A percentile compares a stretch with the other conserved stretches of the same genome.
These are phyloP conservation scores for Crossocerus cetratus DNA, from an alignment of 2,888 invertebrate species.

Conservation along the genomic window DNA sequence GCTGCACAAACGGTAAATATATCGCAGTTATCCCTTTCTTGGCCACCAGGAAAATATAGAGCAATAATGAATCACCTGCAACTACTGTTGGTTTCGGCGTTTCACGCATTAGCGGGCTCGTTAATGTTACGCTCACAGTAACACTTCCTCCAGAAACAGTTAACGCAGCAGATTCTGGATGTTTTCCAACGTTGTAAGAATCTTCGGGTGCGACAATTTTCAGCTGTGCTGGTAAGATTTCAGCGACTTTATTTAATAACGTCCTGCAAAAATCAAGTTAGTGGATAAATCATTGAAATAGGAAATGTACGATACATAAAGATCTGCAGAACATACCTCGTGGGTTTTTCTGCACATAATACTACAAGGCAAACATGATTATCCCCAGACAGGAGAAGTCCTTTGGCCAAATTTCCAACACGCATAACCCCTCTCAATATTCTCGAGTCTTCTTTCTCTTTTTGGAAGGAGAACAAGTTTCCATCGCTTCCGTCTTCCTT, in stretches of 20 bases:
- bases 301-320: background rate
- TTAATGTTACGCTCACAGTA: constrained; percentile 91
- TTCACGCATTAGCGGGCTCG: constrained; percentile 95
- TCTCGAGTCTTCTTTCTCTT: constrained; percentile 82
- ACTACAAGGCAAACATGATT: constrained; percentile 94
- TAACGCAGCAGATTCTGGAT: constrained; percentile 91
- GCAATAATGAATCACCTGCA: constrained; percentile 72
- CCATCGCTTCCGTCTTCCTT: constrained; percentile 87
- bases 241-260: constrained; percentile 91
- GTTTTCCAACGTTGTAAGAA: constrained; percentile 90
- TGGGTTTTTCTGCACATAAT: constrained; percentile 96
- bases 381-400: constrained; percentile 93
- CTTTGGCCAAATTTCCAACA: constrained; percentile 93
- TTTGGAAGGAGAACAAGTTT: constrained; percentile 82
- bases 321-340: constrained; percentile 76
- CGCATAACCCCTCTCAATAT: constrained; percentile 97
- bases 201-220: constrained; percentile 85
- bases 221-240: constrained; percentile 89
- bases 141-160: constrained; percentile 88
- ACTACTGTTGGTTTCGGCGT: constrained; percentile 67
- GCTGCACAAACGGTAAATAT: constrained; percentile 32
- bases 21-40: constrained; percentile 75
- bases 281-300: background rate
- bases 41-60: constrained; percentile 66
- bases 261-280: constrained; percentile 75